Conservation (phyloP, 2,113 vertebrate genomes). For the Microcebus ravelobensis region DNA sequence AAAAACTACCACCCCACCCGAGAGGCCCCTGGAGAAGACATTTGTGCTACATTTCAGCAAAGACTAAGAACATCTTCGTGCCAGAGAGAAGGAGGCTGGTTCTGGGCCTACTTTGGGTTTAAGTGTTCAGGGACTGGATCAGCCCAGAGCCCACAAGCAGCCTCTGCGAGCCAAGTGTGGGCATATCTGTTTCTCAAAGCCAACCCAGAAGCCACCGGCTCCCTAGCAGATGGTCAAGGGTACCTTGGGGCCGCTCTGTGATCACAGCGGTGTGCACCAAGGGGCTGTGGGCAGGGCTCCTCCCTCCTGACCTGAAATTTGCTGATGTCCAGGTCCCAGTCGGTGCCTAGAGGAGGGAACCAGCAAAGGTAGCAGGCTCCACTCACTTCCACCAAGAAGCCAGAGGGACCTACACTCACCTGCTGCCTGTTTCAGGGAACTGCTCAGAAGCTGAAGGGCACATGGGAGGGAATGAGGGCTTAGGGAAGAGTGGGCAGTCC, state of each 20-base stretch:
- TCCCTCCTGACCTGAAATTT: neutral
- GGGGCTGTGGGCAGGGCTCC: neutral
- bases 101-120: neutral
- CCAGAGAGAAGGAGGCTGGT: neutral
- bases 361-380: neutral
- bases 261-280: neutral
- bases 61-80: neutral
- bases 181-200: neutral
- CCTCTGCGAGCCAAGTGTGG: neutral
- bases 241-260: accelerated
- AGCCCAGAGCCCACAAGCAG: neutral
- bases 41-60: neutral
- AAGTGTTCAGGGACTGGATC: neutral
- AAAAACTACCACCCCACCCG: conserved; percentile 45
- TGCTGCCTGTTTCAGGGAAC: neutral
- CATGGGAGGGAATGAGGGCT: neutral
- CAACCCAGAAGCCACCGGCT: neutral
- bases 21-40: conserved; percentile 43
- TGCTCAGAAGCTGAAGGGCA: neutral
- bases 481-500: neutral
- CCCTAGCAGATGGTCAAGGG: neutral
- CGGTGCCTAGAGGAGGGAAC: accelerated
- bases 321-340: neutral
- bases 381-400: neutral
- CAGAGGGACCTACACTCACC: neutral